Conservation (phyloP, 2,888 invertebrate species). For the Coelogynopora nodosa region DNA sequence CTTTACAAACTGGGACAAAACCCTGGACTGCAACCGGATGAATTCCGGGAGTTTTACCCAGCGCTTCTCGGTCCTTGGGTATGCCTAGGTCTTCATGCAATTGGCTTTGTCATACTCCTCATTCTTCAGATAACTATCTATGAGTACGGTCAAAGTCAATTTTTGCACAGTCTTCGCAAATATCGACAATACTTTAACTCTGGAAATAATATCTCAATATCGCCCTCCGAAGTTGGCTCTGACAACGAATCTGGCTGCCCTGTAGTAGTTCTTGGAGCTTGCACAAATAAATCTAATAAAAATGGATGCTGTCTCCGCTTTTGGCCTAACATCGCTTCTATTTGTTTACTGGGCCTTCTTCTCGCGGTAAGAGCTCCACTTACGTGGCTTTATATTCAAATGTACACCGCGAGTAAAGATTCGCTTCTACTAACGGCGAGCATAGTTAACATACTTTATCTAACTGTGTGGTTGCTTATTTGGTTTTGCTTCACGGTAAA, state of each 20-base stretch:
- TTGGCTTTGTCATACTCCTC: slow-evolving; percentile 17
- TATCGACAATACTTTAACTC: slow-evolving; percentile 54
- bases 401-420: neutral
- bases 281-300: neutral
- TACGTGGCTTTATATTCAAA: neutral
- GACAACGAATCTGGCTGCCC: neutral
- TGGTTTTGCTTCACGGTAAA: slow-evolving; percentile 37
- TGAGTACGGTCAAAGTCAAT: slow-evolving; percentile 57
- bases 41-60: neutral
- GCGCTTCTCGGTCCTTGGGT: neutral
- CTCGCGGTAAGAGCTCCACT: neutral
- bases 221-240: slow-evolving; percentile 5
- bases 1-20: slow-evolving; percentile 69
- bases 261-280: neutral
- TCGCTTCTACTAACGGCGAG: neutral
- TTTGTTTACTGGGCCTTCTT: neutral
- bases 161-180: slow-evolving; percentile 67
- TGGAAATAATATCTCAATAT: neutral
- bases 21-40: neutral
- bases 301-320: neutral
- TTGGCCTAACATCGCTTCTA: neutral
- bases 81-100: slow-evolving; percentile 27
- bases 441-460: slow-evolving; percentile 2
- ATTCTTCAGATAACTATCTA: slow-evolving; percentile 52
- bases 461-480: slow-evolving; percentile 13